These are phyloP conservation scores for Willowsia nigromaculata DNA, from an alignment of 2,888 invertebrate genomes.

Conservation along the genomic window DNA sequence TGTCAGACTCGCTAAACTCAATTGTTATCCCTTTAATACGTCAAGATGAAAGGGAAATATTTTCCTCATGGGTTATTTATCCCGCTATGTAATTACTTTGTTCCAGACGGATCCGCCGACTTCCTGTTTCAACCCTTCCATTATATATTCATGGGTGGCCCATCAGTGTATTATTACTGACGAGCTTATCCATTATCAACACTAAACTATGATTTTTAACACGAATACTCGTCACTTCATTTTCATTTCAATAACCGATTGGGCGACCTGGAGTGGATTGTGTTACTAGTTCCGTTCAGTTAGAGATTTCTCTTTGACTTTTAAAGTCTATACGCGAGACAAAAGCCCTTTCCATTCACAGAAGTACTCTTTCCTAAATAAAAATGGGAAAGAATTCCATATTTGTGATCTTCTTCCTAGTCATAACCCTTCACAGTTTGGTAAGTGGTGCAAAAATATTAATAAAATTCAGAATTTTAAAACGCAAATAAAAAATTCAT, in stretches of 20 bases:
- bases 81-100: too few relatives aligned
- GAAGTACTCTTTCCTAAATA: background rate
- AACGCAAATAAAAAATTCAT: background rate
- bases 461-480: background rate
- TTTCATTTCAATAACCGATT: too few relatives aligned
- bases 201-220: too few relatives aligned
- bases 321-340: background rate
- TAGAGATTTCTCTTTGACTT: background rate
- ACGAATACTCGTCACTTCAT: too few relatives aligned
- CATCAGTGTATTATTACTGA: background rate
- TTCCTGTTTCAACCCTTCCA: conserved; percentile 12
- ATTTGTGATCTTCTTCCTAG: background rate
- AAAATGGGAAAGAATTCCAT: background rate
- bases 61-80: too few relatives aligned
- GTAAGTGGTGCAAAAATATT: background rate
- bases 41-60: too few relatives aligned
- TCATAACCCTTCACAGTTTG: background rate
- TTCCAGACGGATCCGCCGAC: background rate
- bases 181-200: too few relatives aligned
- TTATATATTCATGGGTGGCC: background rate
- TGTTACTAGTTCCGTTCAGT: background rate
- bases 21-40: too few relatives aligned
- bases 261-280: too few relatives aligned
- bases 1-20: too few relatives aligned
- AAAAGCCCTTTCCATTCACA: background rate